phyloP scores from a whole-genome alignment of 2,888 invertebrate genomes.

The Meghimatium bilineatum region DNA sequence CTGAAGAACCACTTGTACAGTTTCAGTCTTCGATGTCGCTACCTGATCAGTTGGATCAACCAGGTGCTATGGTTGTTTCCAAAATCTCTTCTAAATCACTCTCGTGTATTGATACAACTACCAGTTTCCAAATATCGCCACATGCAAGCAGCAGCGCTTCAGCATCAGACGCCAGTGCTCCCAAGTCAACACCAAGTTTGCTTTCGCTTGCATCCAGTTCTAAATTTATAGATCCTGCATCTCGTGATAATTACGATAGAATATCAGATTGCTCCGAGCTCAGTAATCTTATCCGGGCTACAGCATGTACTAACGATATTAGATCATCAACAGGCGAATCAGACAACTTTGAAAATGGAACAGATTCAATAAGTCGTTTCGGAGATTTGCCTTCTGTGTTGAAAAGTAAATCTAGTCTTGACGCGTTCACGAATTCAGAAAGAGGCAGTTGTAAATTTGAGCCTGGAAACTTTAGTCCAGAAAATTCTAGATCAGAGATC shows the following conservation, averaged over 20 bases:
- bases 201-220: background rate
- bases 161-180: too few species aligned
- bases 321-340: background rate
- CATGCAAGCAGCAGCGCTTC: background rate
- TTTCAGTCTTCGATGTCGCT: background rate
- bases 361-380: background rate
- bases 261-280: background rate
- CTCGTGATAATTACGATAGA: background rate
- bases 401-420: background rate
- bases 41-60: constrained; percentile 14
- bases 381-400: background rate
- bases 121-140: background rate
- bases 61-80: background rate
- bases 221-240: background rate
- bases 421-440: background rate
- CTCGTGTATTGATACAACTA: background rate
- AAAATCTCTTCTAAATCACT: background rate
- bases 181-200: background rate
- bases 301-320: background rate
- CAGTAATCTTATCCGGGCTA: background rate
- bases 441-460: too few species aligned
- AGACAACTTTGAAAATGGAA: background rate
- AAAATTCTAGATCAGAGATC: too few species aligned
- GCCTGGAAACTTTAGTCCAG: background rate
- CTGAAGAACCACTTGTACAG: background rate